A percentile compares a stretch with the other conserved stretches of the same genome.
These are phyloP conservation scores for Arnoldichthys spilopterus DNA, from an alignment of 2,797 vertebrate genomes.

Conservation along the genomic window DNA sequence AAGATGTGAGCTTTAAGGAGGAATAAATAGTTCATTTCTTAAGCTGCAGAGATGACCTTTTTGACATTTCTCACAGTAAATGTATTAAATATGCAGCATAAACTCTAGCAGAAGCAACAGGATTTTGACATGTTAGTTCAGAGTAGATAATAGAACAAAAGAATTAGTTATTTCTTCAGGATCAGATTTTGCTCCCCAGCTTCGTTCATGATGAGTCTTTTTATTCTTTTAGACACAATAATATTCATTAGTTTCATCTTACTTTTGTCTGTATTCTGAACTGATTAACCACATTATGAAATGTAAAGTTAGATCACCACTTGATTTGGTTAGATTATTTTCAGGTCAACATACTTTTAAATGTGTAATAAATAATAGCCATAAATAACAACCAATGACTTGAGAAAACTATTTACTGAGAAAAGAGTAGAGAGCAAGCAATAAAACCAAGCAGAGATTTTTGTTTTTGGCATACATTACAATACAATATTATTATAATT, in stretches of 20 bases:
- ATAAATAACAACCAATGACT: too few species aligned
- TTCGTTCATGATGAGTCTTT: neutral
- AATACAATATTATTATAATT: too few species aligned
- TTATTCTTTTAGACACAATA: neutral
- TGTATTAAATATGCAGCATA: neutral
- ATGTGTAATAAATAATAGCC: too few species aligned
- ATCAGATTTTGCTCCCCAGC: neutral
- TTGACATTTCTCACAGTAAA: slow-evolving; percentile 3
- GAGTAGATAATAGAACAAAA: neutral
- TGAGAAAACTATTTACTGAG: too few species aligned
- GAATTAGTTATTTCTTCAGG: neutral
- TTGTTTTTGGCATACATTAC: too few species aligned
- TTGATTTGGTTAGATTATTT: too few species aligned
- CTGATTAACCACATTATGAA: neutral
- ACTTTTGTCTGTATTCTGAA: neutral
- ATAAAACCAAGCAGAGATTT: too few species aligned
- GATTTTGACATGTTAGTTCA: neutral
- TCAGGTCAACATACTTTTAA: too few species aligned
- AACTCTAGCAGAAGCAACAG: neutral
- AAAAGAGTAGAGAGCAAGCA: too few species aligned
- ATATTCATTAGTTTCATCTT: neutral
- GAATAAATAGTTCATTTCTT: neutral
- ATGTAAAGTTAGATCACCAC: neutral
- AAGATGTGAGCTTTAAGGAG: neutral
- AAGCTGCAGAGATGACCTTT: neutral